Conservation (phyloP, 2,888 invertebrate genomes). For the Pheosia gnoma region DNA sequence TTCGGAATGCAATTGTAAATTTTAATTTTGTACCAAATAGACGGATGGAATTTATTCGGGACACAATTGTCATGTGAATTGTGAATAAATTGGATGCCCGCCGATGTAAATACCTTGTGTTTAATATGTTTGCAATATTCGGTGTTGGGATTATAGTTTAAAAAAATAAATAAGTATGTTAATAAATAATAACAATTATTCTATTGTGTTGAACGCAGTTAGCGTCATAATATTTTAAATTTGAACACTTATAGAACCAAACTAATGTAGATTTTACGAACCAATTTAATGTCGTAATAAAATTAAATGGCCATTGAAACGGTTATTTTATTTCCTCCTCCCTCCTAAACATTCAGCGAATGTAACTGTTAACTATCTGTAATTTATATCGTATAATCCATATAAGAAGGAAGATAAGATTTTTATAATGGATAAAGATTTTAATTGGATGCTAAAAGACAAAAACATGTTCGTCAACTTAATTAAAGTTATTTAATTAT, state of each 20-base stretch:
- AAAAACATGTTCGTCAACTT: not conserved
- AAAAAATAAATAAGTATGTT: conserved; percentile 10
- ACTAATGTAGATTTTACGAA: conserved; percentile 75
- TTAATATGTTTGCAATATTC: conserved; percentile 46
- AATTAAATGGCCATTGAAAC: conserved; percentile 67
- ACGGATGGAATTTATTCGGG: conserved; percentile 73
- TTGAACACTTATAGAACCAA: conserved; percentile 69
- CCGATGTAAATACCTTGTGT: conserved; percentile 62
- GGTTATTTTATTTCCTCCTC: conserved; percentile 39
- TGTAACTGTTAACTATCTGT: conserved; percentile 11
- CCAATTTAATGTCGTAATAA: conserved; percentile 50
- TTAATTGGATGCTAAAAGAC: not conserved
- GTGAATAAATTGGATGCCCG: conserved; percentile 52
- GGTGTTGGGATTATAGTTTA: conserved; percentile 60
- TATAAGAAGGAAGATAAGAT: not conserved
- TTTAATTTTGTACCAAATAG: conserved; percentile 82
- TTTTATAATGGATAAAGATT: not conserved
- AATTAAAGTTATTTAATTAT: not conserved
- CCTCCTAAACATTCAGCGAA: conserved; percentile 4
- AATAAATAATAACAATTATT: conserved; percentile 25
- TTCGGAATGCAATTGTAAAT: conserved; percentile 35
- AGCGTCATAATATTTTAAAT: conserved; percentile 52
- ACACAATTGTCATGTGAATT: conserved; percentile 67
- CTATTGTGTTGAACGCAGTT: conserved; percentile 62
- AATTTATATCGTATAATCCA: not conserved